phyloP scores from a whole-genome alignment of 35 echinoderm and acorn worm species.

The Heliocidaris erythrogramma region DNA sequence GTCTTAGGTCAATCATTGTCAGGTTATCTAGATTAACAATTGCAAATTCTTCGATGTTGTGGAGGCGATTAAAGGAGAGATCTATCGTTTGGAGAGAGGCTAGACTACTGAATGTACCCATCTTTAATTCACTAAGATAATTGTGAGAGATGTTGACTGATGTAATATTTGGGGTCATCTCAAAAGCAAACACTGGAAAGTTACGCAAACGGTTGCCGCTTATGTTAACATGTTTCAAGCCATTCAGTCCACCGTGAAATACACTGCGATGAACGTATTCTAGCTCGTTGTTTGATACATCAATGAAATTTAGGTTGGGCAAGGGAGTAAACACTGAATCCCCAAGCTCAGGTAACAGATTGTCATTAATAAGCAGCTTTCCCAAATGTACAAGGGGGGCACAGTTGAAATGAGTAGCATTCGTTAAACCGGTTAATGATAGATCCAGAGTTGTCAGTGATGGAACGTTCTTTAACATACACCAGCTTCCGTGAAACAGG shows the following conservation, averaged over 20 bases:
- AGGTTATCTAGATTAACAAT: conserved; percentile 12
- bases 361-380: not conserved
- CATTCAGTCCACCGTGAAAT: not conserved
- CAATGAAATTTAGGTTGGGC: not conserved
- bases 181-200: not conserved
- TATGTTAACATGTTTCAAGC: not conserved
- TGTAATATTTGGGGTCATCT: not conserved
- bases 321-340: not conserved
- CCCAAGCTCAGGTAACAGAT: not conserved
- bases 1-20: conserved; percentile 15
- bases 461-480: not conserved
- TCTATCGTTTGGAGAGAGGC: not conserved
- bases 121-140: not conserved
- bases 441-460: not conserved
- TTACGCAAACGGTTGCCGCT: not conserved
- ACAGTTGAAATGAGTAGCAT: not conserved
- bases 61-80: conserved; percentile 26
- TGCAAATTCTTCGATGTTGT: not conserved
- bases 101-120: conserved; percentile 20
- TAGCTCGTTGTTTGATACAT: not conserved
- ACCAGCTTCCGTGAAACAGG: not conserved
- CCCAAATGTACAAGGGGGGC: not conserved
- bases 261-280: not conserved
- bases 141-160: conserved; percentile 24
- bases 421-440: not conserved